Conservation (phyloP, 2,797 vertebrate genomes). For the Chelon auratus region DNA sequence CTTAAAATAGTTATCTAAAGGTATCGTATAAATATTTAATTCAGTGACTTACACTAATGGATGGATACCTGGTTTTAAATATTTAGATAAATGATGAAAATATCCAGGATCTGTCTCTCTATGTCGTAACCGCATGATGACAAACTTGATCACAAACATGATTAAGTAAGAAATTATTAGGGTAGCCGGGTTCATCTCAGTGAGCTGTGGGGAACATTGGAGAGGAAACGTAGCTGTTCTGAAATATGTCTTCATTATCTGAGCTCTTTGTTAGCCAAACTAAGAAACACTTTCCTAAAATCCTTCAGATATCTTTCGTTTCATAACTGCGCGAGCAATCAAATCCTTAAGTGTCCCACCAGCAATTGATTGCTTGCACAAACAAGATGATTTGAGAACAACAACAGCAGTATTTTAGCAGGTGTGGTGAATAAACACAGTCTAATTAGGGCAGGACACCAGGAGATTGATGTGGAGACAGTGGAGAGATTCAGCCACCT, state of each 20-base stretch:
- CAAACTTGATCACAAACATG: background rate
- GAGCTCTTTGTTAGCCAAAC: background rate
- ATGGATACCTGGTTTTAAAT: no score
- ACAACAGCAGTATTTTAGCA: constrained; percentile 50
- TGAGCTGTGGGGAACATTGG: no score
- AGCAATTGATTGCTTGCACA: constrained; percentile 50
- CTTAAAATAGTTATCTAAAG: no score
- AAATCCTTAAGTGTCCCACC: constrained; percentile 23
- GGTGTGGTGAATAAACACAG: constrained; percentile 38
- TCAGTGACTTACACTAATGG: no score
- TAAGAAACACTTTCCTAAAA: background rate
- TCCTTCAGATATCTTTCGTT: constrained; percentile 5
- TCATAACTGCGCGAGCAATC: constrained; percentile 30
- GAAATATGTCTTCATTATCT: no score
- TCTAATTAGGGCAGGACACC: constrained; percentile 63
- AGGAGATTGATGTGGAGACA: constrained; percentile 56
- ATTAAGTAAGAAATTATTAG: background rate
- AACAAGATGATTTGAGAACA: constrained; percentile 58
- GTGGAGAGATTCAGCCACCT: constrained; percentile 53
- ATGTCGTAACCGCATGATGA: background rate
- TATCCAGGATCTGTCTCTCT: background rate
- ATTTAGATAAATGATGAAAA: background rate
- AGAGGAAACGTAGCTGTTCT: no score
- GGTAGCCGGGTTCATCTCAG: background rate
- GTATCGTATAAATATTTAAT: no score